Evolutionary conservation across 2,113 vertebrate genomes (phyloP).

Genomic region (Psammodynastes pulverulentus): DNA sequence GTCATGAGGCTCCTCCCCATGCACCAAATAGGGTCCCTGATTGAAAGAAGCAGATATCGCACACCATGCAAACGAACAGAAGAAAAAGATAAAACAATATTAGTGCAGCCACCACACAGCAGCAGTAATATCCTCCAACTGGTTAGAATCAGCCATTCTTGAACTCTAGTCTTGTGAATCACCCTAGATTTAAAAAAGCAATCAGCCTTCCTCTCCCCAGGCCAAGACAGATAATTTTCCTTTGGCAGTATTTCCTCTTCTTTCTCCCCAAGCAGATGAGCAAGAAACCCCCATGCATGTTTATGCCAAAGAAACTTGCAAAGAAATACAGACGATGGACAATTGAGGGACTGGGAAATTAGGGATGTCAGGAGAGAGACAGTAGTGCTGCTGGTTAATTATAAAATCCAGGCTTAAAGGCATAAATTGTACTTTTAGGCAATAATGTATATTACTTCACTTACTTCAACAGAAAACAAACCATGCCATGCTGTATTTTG

Average conservation of each 20-base stretch:
- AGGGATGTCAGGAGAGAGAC: neutral
- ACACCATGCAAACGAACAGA: slow-evolving; percentile 76
- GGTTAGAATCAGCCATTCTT: neutral
- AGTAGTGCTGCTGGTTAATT: neutral
- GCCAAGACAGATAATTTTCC: neutral
- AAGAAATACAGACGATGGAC: neutral
- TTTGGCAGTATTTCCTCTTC: neutral
- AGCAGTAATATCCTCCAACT: neutral
- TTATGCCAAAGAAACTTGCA: neutral
- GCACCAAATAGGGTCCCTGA: slow-evolving; percentile 87
- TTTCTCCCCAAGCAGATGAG: neutral
- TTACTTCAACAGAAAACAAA: neutral
- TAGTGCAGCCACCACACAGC: slow-evolving; percentile 14
- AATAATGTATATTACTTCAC: neutral
- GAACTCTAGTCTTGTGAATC: neutral
- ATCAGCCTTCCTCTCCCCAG: neutral
- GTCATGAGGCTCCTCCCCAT: slow-evolving; percentile 77
- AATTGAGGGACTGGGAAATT: neutral
- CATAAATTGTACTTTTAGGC: neutral
- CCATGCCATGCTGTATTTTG: neutral
- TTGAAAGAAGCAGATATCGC: slow-evolving; percentile 65
- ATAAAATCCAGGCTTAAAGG: neutral
- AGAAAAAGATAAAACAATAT: slow-evolving; percentile 41
- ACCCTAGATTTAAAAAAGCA: neutral
- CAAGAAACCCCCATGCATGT: neutral